These are phyloP conservation scores for Neopelma chrysocephalum DNA, from an alignment of 2,797 vertebrate species.

Conservation along the genomic window DNA sequence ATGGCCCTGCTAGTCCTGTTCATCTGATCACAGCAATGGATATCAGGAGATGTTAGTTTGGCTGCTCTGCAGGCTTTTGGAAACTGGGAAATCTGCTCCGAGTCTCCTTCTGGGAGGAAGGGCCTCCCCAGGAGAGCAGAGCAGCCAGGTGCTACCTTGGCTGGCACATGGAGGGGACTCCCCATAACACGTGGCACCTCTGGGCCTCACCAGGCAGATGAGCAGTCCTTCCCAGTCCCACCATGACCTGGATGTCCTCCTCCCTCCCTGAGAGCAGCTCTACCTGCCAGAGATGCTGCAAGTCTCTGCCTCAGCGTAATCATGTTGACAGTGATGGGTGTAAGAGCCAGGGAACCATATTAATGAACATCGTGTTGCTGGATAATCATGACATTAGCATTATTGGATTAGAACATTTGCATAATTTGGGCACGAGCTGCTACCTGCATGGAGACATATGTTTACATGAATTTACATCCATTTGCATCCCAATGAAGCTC, in stretches of 20 bases:
- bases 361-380: slow-evolving; percentile 24
- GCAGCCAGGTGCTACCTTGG: not conserved
- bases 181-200: not conserved
- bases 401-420: slow-evolving; percentile 58
- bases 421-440: slow-evolving; percentile 47
- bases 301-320: not conserved
- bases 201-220: fast-evolving
- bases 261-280: not conserved
- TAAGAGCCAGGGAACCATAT: slow-evolving; percentile 10
- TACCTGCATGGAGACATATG: slow-evolving; percentile 45
- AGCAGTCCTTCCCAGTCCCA: not conserved
- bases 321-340: slow-evolving; percentile 12
- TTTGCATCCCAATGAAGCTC: slow-evolving; percentile 40
- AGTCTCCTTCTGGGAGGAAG: not conserved
- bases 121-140: fast-evolving
- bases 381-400: slow-evolving; percentile 54
- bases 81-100: not conserved
- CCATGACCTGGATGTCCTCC: not conserved
- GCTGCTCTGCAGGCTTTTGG: not conserved
- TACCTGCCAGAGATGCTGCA: not conserved
- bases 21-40: not conserved
- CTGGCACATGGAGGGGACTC: not conserved
- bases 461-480: slow-evolving; percentile 56
- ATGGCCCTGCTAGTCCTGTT: slow-evolving; percentile 66
- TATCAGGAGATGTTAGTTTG: not conserved